These are phyloP conservation scores for Siphlonurus alternatus DNA, from an alignment of 2,888 invertebrate species.

Conservation along the genomic window DNA sequence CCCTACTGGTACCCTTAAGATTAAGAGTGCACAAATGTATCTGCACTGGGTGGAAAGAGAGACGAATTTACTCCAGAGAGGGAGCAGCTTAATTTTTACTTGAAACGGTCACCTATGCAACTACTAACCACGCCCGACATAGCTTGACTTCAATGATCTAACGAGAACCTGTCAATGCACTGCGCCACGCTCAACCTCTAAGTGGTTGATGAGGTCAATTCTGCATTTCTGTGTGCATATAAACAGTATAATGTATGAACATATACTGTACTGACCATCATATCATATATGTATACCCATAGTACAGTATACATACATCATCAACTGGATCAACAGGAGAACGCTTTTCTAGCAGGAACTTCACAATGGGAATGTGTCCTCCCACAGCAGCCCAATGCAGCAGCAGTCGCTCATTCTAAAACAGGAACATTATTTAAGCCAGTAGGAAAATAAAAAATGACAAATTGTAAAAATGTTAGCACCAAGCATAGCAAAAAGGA, in stretches of 20 bases:
- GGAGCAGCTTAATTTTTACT: too few relatives aligned
- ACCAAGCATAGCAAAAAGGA: too few relatives aligned
- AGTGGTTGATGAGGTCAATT: not conserved
- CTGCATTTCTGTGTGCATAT: not conserved
- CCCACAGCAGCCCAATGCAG: conserved; percentile 68
- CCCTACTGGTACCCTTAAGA: too few relatives aligned
- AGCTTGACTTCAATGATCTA: too few relatives aligned
- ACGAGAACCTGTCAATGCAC: too few relatives aligned
- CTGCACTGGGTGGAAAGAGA: not conserved
- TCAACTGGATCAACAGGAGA: conserved; percentile 51
- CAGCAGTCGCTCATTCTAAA: conserved; percentile 50
- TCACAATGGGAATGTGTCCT: conserved; percentile 56
- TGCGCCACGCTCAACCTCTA: not conserved
- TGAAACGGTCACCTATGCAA: too few relatives aligned
- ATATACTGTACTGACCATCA: not conserved
- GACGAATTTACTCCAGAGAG: too few relatives aligned
- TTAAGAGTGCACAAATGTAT: too few relatives aligned
- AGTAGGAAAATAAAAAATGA: too few relatives aligned
- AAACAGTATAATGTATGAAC: not conserved
- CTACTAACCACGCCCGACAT: too few relatives aligned
- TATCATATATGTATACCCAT: not conserved
- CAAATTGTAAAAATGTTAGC: too few relatives aligned
- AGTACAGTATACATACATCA: conserved; percentile 35
- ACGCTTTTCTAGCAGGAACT: conserved; percentile 44
- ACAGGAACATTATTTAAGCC: conserved; percentile 15